Base-by-base conservation (phyloP, 2,888 invertebrate species). In the Rhagonycha lutea region DNA sequence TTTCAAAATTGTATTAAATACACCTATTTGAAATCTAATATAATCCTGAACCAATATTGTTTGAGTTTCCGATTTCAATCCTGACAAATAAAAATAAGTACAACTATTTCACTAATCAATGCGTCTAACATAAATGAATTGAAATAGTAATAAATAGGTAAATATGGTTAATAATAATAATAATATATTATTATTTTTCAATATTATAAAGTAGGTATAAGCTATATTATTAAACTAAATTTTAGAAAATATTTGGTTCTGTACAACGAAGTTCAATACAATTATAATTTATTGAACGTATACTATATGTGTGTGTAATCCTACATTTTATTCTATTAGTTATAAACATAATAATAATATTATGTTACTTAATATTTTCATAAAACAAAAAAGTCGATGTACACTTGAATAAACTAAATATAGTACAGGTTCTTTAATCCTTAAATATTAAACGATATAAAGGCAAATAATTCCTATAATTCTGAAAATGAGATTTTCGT, bases 391-490 rank as follows among this genome's bases (percentile, higher is more conserved):
- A 23, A 62, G 18, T 14, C 5, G 9, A 23, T n/a, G 63, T 65
- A n/a, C 63, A 24, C 23, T 47, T n/a, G 4, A 24, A n/a, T 65
- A 24, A 24, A 65, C 26, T 26, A n/a, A 18, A 65, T 24, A 24
- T 14, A 3, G 12, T 24, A 65, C 24, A 24, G n/a, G 63, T 47
- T 47, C 47, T 47, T n/a, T n/a, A 47, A 47, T 47, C 47, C 71
- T 70, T 32, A 65, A 73, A 76, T 70, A 73, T 73, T 76, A 61
- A 76, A 71, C 62, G 61, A 78, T 80, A 78, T 80, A 81, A 82
- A 79, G 80, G 80, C 81, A 82, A 84, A 83, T 84, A 84, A 84
- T 82, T 83, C 81, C 78, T 79, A 81, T 75, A 77, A 77, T 77
- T 77, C 75, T 61, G 73, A 69, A 75, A 77, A 72, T 73, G 72